Conservation (phyloP, 2,113 vertebrate genomes). For the Isurus oxyrinchus region DNA sequence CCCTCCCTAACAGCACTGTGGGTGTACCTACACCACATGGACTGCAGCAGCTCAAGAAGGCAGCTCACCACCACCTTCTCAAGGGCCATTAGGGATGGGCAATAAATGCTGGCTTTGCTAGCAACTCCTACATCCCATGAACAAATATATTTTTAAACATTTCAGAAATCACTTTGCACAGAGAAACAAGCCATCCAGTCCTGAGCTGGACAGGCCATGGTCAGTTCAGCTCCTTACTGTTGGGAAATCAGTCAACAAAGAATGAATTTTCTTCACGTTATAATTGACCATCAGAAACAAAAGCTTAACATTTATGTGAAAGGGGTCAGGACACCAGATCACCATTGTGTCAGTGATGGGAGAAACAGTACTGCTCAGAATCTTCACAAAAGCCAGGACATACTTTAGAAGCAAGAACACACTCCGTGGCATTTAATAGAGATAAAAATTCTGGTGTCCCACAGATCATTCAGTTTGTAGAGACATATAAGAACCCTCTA, state of each 20-base stretch:
- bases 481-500: neutral
- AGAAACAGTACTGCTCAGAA: neutral
- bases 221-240: neutral
- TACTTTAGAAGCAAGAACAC: neutral
- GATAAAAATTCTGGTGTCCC: neutral
- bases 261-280: neutral
- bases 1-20: no score
- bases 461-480: neutral
- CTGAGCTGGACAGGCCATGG: neutral
- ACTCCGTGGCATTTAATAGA: neutral
- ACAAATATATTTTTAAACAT: neutral
- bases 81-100: no score
- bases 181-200: neutral
- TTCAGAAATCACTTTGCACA: neutral
- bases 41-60: no score
- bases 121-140: no score
- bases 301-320: neutral
- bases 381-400: neutral
- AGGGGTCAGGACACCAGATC: neutral
- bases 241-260: neutral
- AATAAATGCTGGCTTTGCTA: no score
- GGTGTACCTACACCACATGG: no score
- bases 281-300: neutral
- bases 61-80: no score
- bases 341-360: neutral